Base-by-base conservation (phyloP, 2,888 invertebrate species). In the Spatulosminthurus flaviceps region DNA sequence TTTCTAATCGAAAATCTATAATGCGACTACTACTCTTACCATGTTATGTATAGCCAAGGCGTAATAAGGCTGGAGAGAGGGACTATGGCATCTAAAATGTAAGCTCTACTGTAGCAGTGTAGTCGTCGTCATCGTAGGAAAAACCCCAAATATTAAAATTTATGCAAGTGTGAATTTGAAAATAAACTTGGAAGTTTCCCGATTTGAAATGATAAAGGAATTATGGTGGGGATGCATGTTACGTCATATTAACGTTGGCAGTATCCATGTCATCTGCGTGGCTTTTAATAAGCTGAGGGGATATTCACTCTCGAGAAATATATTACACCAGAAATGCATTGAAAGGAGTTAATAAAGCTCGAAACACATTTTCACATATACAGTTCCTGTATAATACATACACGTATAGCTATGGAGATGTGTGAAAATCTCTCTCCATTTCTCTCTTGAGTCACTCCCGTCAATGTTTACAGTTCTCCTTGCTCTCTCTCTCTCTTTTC, bases 1-100 rank as follows among this genome's bases (percentile, higher is more conserved):
- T 64, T 64, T 64, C 64, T 64, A 64, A 64, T 64, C 64, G 64
- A 64, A 64, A 64, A 64, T 64, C 64, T 64, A 64, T 64, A 64
- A 64, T 64, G 64, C 24, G 64, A 22, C 51, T 51, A 34, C 34
- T 34, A 34, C n/a, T n/a, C n/a, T 34, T 64, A 13, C 21, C 21
- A 64, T 60, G 60, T 9, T 21, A 21, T 64, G 69, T 28, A 13
- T 29, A 69, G 66, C 16, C 26, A 16, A 28, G 28, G 19, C 28
- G 61, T 13, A n/a, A 61, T 19, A n/a, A 22, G 61, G 61, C 5
- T 21, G 61, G n/a, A n/a, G n/a, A n/a, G n/a, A n/a, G n/a, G n/a
- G n/a, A n/a, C n/a, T n/a, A n/a, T n/a, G n/a, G n/a, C n/a, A n/a
- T n/a, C n/a, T n/a, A n/a, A n/a, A n/a, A n/a, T n/a, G n/a, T n/a